Percentiles rank a stretch among this genome's conserved stretches.
Evolutionary conservation across 2,888 invertebrate species (phyloP).

Genomic region (Halocaridina rubra): DNA sequence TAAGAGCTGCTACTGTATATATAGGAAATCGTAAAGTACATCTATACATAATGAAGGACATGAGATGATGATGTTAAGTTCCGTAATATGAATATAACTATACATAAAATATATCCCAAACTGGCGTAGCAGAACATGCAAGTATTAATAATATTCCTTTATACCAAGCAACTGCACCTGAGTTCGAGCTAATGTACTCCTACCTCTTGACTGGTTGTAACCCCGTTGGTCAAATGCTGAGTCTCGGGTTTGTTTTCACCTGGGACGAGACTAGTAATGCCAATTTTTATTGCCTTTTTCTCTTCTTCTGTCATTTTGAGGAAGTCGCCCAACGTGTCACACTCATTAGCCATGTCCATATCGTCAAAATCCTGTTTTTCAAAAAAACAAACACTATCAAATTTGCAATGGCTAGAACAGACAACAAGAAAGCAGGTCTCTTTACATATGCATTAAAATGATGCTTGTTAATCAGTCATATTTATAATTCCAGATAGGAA

Average conservation of each 20-base stretch:
- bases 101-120: neutral
- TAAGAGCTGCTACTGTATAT: no score
- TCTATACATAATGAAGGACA: no score
- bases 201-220: constrained; percentile 61
- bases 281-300: constrained; percentile 58
- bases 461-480: no score
- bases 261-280: constrained; percentile 60
- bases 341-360: constrained; percentile 91
- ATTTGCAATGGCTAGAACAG: neutral
- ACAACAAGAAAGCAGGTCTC: no score
- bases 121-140: neutral
- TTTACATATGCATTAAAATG: no score
- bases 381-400: constrained; percentile 34
- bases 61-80: no score
- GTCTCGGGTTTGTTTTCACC: constrained; percentile 31
- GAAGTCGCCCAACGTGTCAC: constrained; percentile 89
- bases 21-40: no score
- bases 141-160: neutral
- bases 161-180: neutral
- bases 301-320: constrained; percentile 74
- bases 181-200: constrained; percentile 50
- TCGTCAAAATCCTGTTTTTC: constrained; percentile 87
- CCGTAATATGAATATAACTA: no score
- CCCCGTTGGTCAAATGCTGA: constrained; percentile 55
- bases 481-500: no score